Evolutionary conservation across 2,113 vertebrate species (phyloP), one percentile per base, ranked within the genome.

Genomic region (Oophaga pumilio): DNA sequence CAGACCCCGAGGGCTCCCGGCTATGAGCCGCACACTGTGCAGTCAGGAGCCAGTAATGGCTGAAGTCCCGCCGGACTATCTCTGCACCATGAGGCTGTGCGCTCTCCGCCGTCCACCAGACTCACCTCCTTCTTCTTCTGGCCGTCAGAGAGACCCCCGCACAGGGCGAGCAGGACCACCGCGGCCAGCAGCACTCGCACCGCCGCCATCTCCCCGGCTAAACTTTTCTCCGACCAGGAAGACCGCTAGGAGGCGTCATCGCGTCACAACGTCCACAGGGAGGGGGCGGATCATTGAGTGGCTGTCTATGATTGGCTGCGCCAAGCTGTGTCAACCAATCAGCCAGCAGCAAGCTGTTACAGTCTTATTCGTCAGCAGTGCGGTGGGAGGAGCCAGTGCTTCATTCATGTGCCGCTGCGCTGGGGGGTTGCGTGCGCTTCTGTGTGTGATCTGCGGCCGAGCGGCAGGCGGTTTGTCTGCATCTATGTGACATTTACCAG

Each of bases 61-160:
- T 28, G 68, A 26, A 8, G 14, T 0, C 20, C 59, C 24, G 18
- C 26, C 17, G 33, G 28, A 73, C 13, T 73, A 6, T 20, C 15
- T 10, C 11, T 5, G 43, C 6, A n/a, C 49, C 74, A 76, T n/a
- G 22, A 78, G 76, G 50, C 76, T 10, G 43, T 11, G 74, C 22
- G 50, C 14, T 4, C 18, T 14, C 50, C 6, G 6, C 2, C 11
- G 0, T 76, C 12, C 18, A 1, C 13, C 77, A 1, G 4, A 56
- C 50, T 87, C 90, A 97, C 96, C 96, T 97, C 97, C 80, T 97
- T 97, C 68, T 95, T 95, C 93, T 96, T 95, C 91, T 97, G 96
- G 1, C 93, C 94, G 0, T 92, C 90, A 0, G 90, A 68, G 0
- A 60, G 85, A 1, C 89, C 91, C 24, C 90, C 71, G 13, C 87